phyloP scores from a whole-genome alignment of 2,113 vertebrate genomes.

The Corythornis vintsioides region DNA sequence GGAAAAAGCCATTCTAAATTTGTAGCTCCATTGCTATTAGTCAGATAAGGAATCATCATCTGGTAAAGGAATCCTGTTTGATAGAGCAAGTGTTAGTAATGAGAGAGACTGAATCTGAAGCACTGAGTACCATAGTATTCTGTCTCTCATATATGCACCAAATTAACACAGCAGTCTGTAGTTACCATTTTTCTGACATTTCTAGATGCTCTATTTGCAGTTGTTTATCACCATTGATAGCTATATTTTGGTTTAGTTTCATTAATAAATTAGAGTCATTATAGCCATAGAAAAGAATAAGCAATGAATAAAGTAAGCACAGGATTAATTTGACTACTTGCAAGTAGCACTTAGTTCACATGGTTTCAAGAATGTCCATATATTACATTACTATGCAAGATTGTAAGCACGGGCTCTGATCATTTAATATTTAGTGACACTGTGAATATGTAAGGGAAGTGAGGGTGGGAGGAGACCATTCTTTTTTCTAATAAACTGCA shows the following conservation, averaged over 20 bases:
- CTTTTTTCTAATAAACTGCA: neutral
- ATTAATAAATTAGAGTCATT: neutral
- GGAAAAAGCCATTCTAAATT: slow-evolving; percentile 52
- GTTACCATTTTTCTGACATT: neutral
- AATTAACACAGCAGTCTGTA: neutral
- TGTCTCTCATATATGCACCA: neutral
- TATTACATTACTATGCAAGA: neutral
- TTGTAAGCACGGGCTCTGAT: neutral
- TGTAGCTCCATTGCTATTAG: slow-evolving; percentile 31
- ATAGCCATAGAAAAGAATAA: neutral
- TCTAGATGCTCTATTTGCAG: neutral
- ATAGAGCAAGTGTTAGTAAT: slow-evolving; percentile 1
- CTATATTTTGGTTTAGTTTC: neutral
- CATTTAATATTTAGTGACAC: neutral
- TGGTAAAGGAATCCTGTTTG: neutral
- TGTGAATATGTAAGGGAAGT: neutral
- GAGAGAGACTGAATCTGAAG: neutral
- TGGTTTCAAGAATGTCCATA: neutral
- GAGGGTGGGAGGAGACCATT: neutral
- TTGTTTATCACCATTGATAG: neutral
- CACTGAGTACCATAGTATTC: neutral
- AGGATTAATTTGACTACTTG: neutral
- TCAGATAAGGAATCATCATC: slow-evolving; percentile 29
- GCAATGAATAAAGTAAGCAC: neutral
- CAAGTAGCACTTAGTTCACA: neutral